Base-by-base conservation (phyloP, 2,797 vertebrate genomes). In the Carcharodon carcharias region DNA sequence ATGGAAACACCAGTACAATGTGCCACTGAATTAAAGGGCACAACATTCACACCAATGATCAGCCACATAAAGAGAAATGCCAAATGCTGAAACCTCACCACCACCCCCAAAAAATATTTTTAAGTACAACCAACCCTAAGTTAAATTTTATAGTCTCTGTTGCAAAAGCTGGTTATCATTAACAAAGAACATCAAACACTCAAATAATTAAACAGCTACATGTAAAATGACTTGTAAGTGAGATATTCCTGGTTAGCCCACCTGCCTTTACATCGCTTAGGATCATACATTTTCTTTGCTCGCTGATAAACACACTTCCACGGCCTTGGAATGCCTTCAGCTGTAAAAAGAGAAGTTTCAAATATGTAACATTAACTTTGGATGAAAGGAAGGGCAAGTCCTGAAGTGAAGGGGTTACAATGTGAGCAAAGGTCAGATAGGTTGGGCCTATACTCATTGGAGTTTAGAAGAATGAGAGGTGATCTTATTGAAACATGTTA, bases 231-330 rank as follows among this genome's bases (percentile, higher is more conserved):
- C 6, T 50, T 21, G 73, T 77, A 85, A 26, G 80, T 21, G 45
- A 50, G 18, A 2, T 26, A 95, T 95, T 95, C 67, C 94, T 73
- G 11, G 50, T 95, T 71, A 61, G n/a, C 98, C 97, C 96, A 98
- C 98, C 97, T 98, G 96, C 98, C 98, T 97, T 98, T 98, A 16
- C 97, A 98, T 95, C 97, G 97, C 87, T 97, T 97, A 71, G 97
- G 85, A 88, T 98, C 98, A 73, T 98, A 98, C 9, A 98, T 97
- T 97, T 98, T 98, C 97, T 97, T 97, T 77, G 98, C 98, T 96
- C 98, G 96, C 1, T 97, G 97, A 96, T 97, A 97, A 0, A 98
- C 97, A 1, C 97, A 97, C 56, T 97, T 97, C 97, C 98, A 97
- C 61, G 97, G 97, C 63, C 98, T 97, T 23, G 97, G 97, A 4